Conservation (phyloP, 2,797 vertebrate species). For the Anas capensis region DNA sequence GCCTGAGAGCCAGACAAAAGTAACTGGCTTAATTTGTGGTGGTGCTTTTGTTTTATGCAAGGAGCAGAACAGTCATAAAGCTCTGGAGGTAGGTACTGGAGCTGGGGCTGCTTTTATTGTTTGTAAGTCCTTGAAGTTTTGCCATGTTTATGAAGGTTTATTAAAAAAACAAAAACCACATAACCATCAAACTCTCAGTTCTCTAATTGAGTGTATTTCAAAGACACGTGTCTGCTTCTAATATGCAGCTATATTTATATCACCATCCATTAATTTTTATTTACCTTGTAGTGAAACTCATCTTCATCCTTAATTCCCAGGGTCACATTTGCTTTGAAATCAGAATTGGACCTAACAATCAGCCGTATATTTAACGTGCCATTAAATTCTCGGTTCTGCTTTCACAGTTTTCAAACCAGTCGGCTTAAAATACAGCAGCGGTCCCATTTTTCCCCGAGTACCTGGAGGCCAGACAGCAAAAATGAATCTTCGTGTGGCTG, state of each 20-base stretch:
- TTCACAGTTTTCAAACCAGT: not conserved
- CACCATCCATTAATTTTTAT: constrained; percentile 41
- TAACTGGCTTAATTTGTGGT: not conserved
- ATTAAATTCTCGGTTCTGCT: constrained; percentile 21
- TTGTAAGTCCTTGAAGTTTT: not conserved
- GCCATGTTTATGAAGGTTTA: constrained; percentile 13
- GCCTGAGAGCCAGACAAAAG: not conserved
- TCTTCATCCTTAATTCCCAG: constrained; percentile 23
- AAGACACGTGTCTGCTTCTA: not conserved
- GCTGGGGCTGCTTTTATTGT: not conserved
- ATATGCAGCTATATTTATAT: not conserved
- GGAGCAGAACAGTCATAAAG: constrained; percentile 4
- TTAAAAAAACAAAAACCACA: not conserved
- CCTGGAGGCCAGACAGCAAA: not conserved
- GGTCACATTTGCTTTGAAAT: not conserved
- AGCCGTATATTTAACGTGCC: not conserved
- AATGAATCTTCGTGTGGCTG: not conserved
- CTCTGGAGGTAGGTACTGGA: not conserved
- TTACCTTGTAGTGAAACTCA: constrained; percentile 24
- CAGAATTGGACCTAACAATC: constrained; percentile 19
- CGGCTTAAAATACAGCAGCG: not conserved
- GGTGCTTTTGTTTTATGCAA: constrained; percentile 19
- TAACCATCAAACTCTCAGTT: not conserved
- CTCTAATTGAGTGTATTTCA: constrained; percentile 11
- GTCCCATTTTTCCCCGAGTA: not conserved